Evolutionary conservation across 35 echinoderm and acorn worm genomes (phyloP), one percentile per base, ranked within the genome.

Genomic region (Lytechinus pictus): DNA sequence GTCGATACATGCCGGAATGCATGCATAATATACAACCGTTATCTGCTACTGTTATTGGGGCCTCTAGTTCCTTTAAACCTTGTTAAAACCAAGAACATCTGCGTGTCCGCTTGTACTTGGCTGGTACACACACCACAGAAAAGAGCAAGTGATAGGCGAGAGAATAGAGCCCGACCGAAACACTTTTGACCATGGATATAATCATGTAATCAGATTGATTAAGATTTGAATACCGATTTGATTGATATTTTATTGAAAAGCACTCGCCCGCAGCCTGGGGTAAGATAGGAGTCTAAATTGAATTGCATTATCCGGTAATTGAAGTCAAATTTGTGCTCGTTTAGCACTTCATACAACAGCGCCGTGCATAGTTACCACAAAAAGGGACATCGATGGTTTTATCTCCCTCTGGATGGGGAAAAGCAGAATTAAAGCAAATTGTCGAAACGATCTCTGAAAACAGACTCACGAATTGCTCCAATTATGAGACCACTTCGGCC

Each of bases 221-320:
- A 90, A 90, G 88, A 90, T 90, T 90, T 90, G 52, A 90, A 90
- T 52, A 90, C 28, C 88, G 52, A 90, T 90, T 90, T 27, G 88
- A 90, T 90, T 52, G 52, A 90, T 90, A 90, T 44, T 90, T 90
- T 52, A 90, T 90, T 90, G 88, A 90, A 90, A 90, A 90, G 88
- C 88, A 90, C 88, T 90, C 52, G 52, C 29, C 28, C 88, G 29
- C 52, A 90, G 29, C 88, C 88, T 54, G 88, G 88, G 13, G 88
- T 19, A 90, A 79, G 66, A 79, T 79, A 24, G 66, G 66, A 79
- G 66, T 24, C 66, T 79, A 79, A 79, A 90, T 90, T 90, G 88
- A 90, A 90, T 90, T 90, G 52, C 88, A 90, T 90, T 90, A 90
- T 44, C 88, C 52, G 29, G 52, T 44, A 90, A 90, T 44, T 90